phyloP scores from a whole-genome alignment of 2,113 vertebrate genomes.

The Anarrhichthys ocellatus region DNA sequence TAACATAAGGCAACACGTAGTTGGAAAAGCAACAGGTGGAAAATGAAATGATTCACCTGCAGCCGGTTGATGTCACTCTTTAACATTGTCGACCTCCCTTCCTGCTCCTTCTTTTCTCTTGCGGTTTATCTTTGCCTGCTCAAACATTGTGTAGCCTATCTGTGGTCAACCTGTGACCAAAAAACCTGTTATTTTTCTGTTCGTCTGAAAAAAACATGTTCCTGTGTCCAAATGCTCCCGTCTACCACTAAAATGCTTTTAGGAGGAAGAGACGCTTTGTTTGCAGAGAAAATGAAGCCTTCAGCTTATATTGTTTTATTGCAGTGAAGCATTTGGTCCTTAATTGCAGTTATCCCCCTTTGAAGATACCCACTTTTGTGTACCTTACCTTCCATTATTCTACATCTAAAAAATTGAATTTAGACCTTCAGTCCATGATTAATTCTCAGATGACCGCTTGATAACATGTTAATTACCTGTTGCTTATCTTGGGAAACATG shows the following conservation, averaged over 20 bases:
- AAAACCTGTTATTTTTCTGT: not conserved
- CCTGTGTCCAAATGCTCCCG: not conserved
- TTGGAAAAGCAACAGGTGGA: constrained; percentile 41
- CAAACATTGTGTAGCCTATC: not conserved
- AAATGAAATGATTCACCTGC: not conserved
- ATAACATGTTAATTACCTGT: constrained; percentile 68
- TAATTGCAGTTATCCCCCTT: constrained; percentile 26
- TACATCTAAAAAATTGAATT: constrained; percentile 20
- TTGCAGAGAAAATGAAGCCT: constrained; percentile 48
- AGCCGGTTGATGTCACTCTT: not conserved
- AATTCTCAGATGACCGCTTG: constrained; percentile 29
- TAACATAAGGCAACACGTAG: not conserved
- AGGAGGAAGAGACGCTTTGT: constrained; percentile 17
- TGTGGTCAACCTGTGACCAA: not conserved
- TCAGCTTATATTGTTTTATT: constrained; percentile 68
- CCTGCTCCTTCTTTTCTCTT: not conserved
- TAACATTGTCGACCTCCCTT: not conserved
- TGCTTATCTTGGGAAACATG: constrained; percentile 81
- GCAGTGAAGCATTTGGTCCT: constrained; percentile 53
- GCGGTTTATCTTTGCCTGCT: not conserved
- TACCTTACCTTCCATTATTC: not conserved
- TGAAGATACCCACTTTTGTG: constrained; percentile 13
- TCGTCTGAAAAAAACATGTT: not conserved
- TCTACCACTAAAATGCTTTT: not conserved
- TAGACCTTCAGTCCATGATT: not conserved